Evolutionary conservation across 37 sponge, comb jelly and placozoan genomes (phyloP).

Genomic region (Diacarnus erythraeanus): DNA sequence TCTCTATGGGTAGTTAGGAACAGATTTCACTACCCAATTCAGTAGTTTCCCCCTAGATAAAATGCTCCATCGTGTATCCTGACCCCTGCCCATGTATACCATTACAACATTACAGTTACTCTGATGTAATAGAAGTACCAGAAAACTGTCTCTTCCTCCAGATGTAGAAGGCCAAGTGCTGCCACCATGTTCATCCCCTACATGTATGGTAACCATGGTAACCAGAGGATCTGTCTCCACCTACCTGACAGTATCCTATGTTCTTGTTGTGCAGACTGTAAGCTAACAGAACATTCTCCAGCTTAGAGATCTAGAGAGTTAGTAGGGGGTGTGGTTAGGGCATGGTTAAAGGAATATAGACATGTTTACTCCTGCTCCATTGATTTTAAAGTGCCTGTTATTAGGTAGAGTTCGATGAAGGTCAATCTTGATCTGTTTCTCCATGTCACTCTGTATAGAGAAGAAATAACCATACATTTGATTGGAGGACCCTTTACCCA

Average conservation of each 20-base stretch:
- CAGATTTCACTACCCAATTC: too few species aligned
- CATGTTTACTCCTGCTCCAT: conserved; percentile 43
- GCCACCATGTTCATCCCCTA: conserved; percentile 88
- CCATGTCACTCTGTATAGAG: neutral
- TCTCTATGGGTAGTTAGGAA: too few species aligned
- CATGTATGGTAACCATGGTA: neutral
- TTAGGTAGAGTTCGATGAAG: conserved; percentile 55
- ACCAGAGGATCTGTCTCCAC: neutral
- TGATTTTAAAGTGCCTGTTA: conserved; percentile 58
- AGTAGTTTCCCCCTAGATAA: too few species aligned
- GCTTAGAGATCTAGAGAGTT: conserved; percentile 31
- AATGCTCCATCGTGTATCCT: too few species aligned
- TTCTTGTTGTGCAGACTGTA: conserved; percentile 53
- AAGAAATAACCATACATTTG: too few species aligned
- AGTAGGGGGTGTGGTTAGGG: neutral
- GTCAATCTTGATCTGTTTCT: conserved; percentile 61
- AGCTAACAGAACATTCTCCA: conserved; percentile 47
- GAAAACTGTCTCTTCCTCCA: conserved; percentile 77
- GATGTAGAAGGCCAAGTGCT: conserved; percentile 66
- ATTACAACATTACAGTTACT: too few species aligned
- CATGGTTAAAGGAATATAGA: neutral
- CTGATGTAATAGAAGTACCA: too few species aligned
- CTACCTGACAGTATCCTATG: conserved; percentile 72
- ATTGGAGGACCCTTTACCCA: too few species aligned
- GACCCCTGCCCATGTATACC: too few species aligned